Conservation (phyloP, 1,140 invertebrate species). For the Eurosta solidaginis region DNA sequence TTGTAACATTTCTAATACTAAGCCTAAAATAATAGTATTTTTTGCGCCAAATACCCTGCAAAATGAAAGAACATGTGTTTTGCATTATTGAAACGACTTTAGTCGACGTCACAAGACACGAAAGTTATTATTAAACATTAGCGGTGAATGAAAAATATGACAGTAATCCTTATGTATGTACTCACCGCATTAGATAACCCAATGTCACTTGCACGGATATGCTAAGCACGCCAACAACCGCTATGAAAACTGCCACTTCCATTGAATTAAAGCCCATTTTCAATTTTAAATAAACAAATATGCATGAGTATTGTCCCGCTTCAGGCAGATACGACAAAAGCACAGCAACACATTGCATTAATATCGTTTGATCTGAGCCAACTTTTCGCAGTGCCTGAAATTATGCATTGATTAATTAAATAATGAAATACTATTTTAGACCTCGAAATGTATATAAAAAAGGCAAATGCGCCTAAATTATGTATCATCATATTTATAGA, state of each 20-base stretch:
- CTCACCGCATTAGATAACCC: slow-evolving; percentile 78
- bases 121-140: background rate
- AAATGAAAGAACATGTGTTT: background rate
- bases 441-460: background rate
- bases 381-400: slow-evolving; percentile 84
- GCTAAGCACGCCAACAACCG: slow-evolving; percentile 93
- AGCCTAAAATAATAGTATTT: slow-evolving; percentile 95
- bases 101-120: too few species aligned
- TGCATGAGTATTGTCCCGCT: slow-evolving; percentile 98
- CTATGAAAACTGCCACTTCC: slow-evolving; percentile 97
- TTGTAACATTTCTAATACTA: slow-evolving; percentile 95
- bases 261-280: slow-evolving; percentile 95
- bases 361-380: slow-evolving; percentile 92
- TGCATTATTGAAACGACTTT: too few species aligned
- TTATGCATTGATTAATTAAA: slow-evolving; percentile 28
- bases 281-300: slow-evolving; percentile 98
- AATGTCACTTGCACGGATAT: slow-evolving; percentile 93
- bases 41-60: slow-evolving; percentile 79
- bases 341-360: slow-evolving; percentile 96
- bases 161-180: background rate
- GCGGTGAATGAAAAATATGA: slow-evolving; percentile 12
- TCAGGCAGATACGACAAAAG: slow-evolving; percentile 99
- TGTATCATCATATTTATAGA: background rate
- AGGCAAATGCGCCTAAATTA: too few species aligned
- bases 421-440: slow-evolving; percentile 23